Evolutionary conservation across 2,113 vertebrate genomes (phyloP).

Genomic region (Apaloderma vittatum): DNA sequence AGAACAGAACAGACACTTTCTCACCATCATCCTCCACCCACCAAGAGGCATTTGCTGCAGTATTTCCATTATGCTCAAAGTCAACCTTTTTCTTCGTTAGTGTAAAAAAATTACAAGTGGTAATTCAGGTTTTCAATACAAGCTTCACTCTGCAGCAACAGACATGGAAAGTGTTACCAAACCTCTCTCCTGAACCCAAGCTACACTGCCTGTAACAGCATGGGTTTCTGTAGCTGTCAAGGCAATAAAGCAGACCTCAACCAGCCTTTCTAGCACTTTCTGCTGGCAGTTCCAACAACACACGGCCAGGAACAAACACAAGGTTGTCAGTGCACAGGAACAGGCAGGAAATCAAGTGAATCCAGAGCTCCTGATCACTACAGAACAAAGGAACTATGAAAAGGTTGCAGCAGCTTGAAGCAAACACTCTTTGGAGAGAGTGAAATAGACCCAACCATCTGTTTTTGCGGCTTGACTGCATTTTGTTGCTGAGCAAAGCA

Average conservation of each 20-base stretch:
- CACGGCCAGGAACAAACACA: neutral
- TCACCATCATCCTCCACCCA: neutral
- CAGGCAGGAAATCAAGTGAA: neutral
- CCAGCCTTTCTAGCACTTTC: neutral
- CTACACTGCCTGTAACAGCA: neutral
- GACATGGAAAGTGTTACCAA: accelerated
- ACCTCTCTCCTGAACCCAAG: neutral
- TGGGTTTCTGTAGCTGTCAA: neutral
- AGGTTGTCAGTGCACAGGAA: neutral
- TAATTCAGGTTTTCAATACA: too few species aligned
- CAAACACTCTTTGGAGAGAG: neutral
- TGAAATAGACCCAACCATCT: neutral
- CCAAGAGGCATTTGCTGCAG: neutral
- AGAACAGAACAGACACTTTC: neutral
- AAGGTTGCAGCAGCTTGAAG: neutral
- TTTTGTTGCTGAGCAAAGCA: neutral
- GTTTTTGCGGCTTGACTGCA: neutral
- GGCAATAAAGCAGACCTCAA: neutral
- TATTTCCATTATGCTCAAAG: neutral
- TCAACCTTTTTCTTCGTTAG: neutral
- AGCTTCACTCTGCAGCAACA: neutral
- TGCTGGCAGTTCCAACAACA: neutral
- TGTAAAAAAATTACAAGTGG: neutral
- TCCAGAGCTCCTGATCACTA: neutral
- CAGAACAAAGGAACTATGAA: neutral